Conservation (phyloP, 2,113 vertebrate species). For the Colossoma macropomum region DNA sequence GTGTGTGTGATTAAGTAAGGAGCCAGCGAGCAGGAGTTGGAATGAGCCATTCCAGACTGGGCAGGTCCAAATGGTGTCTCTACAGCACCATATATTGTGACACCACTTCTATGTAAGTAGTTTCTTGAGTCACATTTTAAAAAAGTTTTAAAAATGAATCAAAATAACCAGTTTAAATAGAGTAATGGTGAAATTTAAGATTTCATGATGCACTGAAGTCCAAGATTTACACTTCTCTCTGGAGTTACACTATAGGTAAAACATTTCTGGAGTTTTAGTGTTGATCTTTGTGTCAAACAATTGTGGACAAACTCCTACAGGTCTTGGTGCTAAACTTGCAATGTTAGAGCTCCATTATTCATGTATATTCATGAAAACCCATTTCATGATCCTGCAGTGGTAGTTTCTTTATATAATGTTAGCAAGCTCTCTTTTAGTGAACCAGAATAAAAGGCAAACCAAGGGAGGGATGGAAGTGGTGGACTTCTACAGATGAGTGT, state of each 20-base stretch:
- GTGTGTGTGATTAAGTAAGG: no score
- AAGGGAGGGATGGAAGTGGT: slow-evolving; percentile 8
- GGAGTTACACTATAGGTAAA: background rate
- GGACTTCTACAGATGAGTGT: slow-evolving; percentile 22
- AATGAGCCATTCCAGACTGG: no score
- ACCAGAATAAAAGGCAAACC: background rate
- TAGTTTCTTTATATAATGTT: background rate
- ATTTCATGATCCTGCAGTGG: background rate
- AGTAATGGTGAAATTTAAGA: no score
- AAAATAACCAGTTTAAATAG: no score
- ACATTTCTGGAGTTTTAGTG: background rate
- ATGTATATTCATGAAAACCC: background rate
- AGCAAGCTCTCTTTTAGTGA: background rate
- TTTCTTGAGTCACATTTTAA: no score
- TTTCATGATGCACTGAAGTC: no score
- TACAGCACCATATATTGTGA: no score
- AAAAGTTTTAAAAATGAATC: no score
- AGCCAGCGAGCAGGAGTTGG: no score
- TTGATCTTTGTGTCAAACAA: background rate
- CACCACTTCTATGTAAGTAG: no score
- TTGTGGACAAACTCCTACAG: background rate
- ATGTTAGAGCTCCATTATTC: background rate
- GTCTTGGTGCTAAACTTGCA: background rate
- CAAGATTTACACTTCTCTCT: no score
- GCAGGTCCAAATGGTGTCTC: no score